A percentile compares a stretch with the other conserved stretches of the same genome.
Evolutionary conservation across 2,113 vertebrate genomes (phyloP).

Genomic region (Oreotrochilus melanogaster): DNA sequence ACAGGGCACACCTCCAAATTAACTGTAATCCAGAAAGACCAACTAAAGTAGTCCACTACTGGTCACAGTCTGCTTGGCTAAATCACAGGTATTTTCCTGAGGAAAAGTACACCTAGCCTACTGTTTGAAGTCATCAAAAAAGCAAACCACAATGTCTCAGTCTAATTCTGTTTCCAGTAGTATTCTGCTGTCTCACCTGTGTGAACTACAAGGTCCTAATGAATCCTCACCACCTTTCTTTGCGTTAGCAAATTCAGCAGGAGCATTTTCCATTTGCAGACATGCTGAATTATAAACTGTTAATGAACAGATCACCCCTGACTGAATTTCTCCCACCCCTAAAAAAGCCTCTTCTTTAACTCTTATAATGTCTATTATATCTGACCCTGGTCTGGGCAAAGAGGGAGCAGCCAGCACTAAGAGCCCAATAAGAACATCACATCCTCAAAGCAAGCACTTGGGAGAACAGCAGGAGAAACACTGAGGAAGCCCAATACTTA

Average conservation of each 20-base stretch:
- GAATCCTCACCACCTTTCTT: not conserved
- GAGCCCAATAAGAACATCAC: not conserved
- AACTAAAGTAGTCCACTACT: not conserved
- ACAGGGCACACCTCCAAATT: accelerated
- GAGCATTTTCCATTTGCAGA: not conserved
- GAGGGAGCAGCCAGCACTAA: not conserved
- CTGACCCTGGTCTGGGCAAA: not conserved
- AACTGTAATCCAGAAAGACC: not conserved
- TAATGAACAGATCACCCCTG: not conserved
- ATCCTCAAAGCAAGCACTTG: not conserved
- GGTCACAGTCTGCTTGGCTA: not conserved
- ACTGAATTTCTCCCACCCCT: not conserved
- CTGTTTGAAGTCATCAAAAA: not conserved
- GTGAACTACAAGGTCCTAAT: not conserved
- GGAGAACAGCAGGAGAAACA: not conserved
- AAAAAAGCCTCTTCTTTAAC: not conserved
- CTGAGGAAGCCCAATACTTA: not conserved
- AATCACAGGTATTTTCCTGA: not conserved
- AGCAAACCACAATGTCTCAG: not conserved
- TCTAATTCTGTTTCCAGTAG: not conserved
- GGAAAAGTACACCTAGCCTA: not conserved
- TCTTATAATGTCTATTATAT: no score
- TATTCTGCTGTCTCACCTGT: not conserved
- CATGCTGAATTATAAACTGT: not conserved
- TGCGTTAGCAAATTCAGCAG: not conserved